Base-by-base conservation (phyloP, 1,140 invertebrate genomes). In the Mya arenaria region DNA sequence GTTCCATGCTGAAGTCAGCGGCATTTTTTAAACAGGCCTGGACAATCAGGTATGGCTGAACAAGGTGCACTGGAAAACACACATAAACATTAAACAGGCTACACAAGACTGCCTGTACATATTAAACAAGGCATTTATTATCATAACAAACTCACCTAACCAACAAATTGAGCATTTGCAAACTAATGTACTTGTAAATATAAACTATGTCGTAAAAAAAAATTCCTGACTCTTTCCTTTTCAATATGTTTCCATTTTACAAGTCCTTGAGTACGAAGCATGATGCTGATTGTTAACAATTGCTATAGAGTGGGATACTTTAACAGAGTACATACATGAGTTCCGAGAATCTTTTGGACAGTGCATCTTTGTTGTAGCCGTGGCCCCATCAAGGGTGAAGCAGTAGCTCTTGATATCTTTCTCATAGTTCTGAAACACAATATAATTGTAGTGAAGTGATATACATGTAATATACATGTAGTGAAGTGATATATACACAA, bases 351-450 rank as follows among this genome's bases (percentile, higher is more conserved):
- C 89, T 77, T 89, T 90, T 25, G 89, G 88, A 25, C 89, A 48
- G 55, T 85, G 82, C 77, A 90, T 89, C 65, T 90, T 90, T 30
- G 87, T 89, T 19, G 87, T 89, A 32, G 85, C 73, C 15, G 75
- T 65, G 1, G 60, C 19, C 10, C 89, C 89, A 60, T 90, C 88
- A 6, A 90, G 63, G 48, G 15, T 69, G 63, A 83, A 90, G 8
- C 88, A 79, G 77, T 83, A 89, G 58, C 88, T 85, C 60, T 89
- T 89, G 6, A 90, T 85, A 39, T 90, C 89, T 80, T 88, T 88
- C 32, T 90, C 89, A 84, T 86, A 90, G 39, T 82, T 78, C 88
- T 89, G 65, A 17, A 80, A 77, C 17, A 39, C 19, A 69, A 15
- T n/a, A 60, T 8, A 62, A 23, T 30, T n/a, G 10, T 48, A 48